A percentile compares a stretch with the other conserved stretches of the same genome.
phyloP scores from a whole-genome alignment of 2,888 invertebrate genomes.

The Pseudococcus viburni region DNA sequence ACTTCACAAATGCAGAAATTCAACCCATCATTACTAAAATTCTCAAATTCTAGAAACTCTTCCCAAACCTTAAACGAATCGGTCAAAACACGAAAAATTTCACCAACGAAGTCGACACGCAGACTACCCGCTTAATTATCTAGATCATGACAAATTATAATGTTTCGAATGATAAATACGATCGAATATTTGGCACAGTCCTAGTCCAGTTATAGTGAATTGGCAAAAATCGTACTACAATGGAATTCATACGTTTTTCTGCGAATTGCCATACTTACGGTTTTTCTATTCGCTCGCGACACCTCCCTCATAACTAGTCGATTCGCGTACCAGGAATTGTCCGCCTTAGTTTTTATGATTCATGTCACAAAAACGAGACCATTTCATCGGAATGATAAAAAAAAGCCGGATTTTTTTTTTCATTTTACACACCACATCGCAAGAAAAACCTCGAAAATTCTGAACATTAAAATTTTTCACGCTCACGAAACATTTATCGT shows the following conservation, averaged over 20 bases:
- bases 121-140: background rate
- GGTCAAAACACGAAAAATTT: no score
- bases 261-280: background rate
- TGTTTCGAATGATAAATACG: background rate
- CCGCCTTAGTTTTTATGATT: background rate
- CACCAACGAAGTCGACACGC: no score
- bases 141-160: constrained; percentile 4
- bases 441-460: background rate
- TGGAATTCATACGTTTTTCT: background rate
- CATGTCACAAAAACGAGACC: background rate
- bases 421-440: background rate
- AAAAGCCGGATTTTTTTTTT: no score
- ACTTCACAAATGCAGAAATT: no score
- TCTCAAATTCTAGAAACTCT: no score
- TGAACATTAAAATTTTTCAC: background rate
- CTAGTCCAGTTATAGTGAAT: background rate
- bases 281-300: background rate
- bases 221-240: background rate
- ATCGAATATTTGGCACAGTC: constrained; percentile 6
- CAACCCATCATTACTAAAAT: no score
- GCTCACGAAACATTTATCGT: constrained; percentile 21
- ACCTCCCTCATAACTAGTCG: background rate
- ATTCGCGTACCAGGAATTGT: background rate
- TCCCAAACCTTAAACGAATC: no score
- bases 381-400: no score